phyloP scores from a whole-genome alignment of 1,140 invertebrate genomes.

The Alviniconcha marisindica region DNA sequence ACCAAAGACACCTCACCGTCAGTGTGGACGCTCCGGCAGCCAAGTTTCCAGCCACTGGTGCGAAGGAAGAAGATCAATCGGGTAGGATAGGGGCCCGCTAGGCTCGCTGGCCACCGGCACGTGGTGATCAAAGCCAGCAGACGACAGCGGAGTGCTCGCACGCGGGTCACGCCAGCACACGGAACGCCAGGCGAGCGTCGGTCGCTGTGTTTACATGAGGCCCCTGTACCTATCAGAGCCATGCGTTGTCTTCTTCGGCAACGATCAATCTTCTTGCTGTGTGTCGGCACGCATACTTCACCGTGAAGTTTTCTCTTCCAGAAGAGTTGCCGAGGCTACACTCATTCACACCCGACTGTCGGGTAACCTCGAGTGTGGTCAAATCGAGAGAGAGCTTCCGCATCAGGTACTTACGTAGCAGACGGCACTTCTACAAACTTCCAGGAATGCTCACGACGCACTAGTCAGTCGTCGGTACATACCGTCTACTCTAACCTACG shows the following conservation, averaged over 20 bases:
- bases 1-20: background rate
- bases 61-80: slow-evolving; percentile 3
- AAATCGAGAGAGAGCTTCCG: too few relatives aligned
- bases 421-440: too few relatives aligned
- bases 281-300: background rate
- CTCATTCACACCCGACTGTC: background rate
- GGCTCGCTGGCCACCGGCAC: background rate
- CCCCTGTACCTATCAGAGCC: background rate
- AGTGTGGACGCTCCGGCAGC: background rate
- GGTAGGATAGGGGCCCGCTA: slow-evolving; percentile 4
- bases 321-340: background rate
- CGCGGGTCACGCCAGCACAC: background rate
- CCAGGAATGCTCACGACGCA: too few relatives aligned
- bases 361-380: too few relatives aligned
- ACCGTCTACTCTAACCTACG: background rate
- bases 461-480: background rate
- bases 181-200: background rate
- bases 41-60: background rate
- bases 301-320: background rate
- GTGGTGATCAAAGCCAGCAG: background rate
- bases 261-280: background rate
- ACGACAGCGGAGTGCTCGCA: background rate
- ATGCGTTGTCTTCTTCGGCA: background rate
- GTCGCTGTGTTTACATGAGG: slow-evolving; percentile 3
- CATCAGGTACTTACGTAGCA: too few relatives aligned